Evolutionary conservation across 2,113 vertebrate genomes (phyloP), one percentile per base, ranked within the genome.

Genomic region (Proteles cristata): DNA sequence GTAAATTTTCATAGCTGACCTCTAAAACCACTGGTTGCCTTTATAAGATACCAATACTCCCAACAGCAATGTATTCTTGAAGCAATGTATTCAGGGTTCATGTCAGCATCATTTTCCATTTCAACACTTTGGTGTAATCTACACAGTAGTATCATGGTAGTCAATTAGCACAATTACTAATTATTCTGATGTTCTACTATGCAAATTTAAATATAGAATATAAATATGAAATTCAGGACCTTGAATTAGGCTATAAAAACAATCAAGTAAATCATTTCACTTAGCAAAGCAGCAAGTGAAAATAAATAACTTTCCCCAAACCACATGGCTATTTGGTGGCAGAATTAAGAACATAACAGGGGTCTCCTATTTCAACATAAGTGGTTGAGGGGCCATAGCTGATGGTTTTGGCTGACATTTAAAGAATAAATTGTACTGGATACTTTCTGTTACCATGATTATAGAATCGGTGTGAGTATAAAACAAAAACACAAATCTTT

Each of bases 11-110:
- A 84, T 39, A 35, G 11, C 31, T 53, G 17, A 81, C n/a, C 74
- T 97, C 88, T 90, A 85, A 92, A 94, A 82, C 35, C 31, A 85
- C 48, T 79, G 45, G n/a, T 65, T 88, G 58, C 21, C 39, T 79
- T 87, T 43, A 17, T 65, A 48, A 95, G 79, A 92, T 26, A 53
- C 31, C 48, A 80, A 25, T 14, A 77, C 33, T 68, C 12, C 7
- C n/a, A 69, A 17, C 12, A 79, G 33, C 28, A 48, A 79, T 25
- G 10, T 25, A 71, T 82, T 43, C 71, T 10, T 86, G 4, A 93
- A 84, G 61, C 11, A 33, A 89, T 31, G 39, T 39, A 39, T 71
- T 86, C 12, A 58, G 50, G n/a, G n/a, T 69, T 16, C 86, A 66
- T 28, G 66, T 53, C 68, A 58, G 31, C 12, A 6, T 65, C 63